phyloP scores from a whole-genome alignment of 2,797 vertebrate genomes.

The Phoeniculus purpureus region DNA sequence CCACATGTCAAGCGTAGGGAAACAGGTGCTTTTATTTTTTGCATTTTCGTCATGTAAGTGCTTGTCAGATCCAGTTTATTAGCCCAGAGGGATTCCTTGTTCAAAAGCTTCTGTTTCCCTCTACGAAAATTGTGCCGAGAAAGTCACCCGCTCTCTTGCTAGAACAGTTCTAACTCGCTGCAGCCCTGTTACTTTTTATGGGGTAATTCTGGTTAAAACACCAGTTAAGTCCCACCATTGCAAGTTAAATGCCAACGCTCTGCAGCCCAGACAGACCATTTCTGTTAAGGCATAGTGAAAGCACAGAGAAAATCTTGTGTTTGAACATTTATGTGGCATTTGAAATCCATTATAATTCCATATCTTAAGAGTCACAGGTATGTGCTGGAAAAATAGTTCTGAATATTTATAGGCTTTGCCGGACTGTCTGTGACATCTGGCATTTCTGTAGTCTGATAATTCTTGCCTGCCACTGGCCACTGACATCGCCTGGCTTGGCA shows the following conservation, averaged over 20 bases:
- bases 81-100: neutral
- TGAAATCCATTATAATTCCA: neutral
- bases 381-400: neutral
- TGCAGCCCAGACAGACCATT: neutral
- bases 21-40: neutral
- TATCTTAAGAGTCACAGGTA: neutral
- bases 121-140: neutral
- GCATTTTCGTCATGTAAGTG: rapidly evolving
- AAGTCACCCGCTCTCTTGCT: rapidly evolving
- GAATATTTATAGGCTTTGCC: neutral
- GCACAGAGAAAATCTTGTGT: neutral
- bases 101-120: neutral
- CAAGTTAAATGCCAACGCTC: neutral
- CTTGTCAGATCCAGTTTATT: neutral
- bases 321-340: neutral
- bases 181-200: neutral
- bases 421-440: neutral
- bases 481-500: rapidly evolving
- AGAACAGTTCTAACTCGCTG: neutral
- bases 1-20: neutral
- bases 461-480: neutral
- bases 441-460: neutral
- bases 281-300: neutral
- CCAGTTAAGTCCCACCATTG: neutral
- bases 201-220: neutral